Evolutionary conservation across 2,113 vertebrate species (phyloP), one percentile per base, ranked within the genome.

Genomic region (Romanogobio albipinnatus): DNA sequence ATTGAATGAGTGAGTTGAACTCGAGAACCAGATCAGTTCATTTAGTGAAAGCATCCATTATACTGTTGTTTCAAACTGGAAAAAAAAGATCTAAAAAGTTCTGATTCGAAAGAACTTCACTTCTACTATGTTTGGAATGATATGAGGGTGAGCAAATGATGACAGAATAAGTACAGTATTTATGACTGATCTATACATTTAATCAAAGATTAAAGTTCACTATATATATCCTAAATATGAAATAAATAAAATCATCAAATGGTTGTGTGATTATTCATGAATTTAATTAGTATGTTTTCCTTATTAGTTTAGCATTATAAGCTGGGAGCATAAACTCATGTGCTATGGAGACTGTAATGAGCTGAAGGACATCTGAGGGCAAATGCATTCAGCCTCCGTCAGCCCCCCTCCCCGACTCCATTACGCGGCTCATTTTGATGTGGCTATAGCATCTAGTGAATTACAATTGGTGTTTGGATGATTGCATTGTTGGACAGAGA

Each of bases 401-500:
- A 92, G 92, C 88, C 87, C 85, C 77, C 59, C 86, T 91, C 91
- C 89, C 89, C 58, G 85, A 56, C 84, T 87, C 79, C 73, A n/a
- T 86, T 89, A 86, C 83, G 79, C 36, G 36, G 36, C 56, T 82
- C 59, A 70, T 56, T 61, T 43, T 70, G 74, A 76, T 84, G 91
- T 84, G 84, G 87, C 85, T 6, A 88, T 86, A 88, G 91, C 90
- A 76, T 92, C 92, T 90, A 90, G 89, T 66, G 90, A 92, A 94
- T 94, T 91, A 90, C 90, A 93, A 93, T 90, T 88, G 88, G 91
- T 86, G 82, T 87, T 89, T 89, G 91, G 92, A 93, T 93, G 92
- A 92, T 93, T 92, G 92, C 92, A 93, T 91, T 91, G 91, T 92
- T 89, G 92, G 88, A 92, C 90, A 92, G 92, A 93, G 91, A 91